phyloP scores from a whole-genome alignment of 2,888 invertebrate species.

The Thyatira batis region DNA sequence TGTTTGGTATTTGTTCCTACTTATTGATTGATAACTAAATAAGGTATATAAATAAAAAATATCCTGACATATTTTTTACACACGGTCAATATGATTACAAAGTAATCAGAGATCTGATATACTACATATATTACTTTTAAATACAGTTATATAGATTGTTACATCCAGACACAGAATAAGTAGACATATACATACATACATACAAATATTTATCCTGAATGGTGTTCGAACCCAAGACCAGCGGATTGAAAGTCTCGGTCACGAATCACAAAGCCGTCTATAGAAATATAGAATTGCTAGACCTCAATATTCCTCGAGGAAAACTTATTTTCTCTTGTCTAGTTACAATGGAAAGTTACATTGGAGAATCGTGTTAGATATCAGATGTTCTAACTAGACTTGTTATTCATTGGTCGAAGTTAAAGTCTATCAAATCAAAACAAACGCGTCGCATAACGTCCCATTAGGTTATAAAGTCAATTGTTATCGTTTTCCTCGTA shows the following conservation, averaged over 20 bases:
- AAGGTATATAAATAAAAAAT: background rate
- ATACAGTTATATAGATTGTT: too few species aligned
- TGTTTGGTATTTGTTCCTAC: background rate
- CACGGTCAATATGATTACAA: too few species aligned
- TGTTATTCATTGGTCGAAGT: too few species aligned
- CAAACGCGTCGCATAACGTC: slow-evolving; percentile 17
- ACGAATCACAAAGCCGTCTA: too few species aligned
- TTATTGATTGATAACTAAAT: background rate
- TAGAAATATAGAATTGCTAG: too few species aligned
- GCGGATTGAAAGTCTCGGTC: too few species aligned
- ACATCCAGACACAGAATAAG: too few species aligned
- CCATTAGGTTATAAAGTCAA: slow-evolving; percentile 6
- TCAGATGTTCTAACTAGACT: background rate
- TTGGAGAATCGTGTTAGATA: background rate
- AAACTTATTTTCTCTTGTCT: background rate
- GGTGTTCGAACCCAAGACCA: too few species aligned
- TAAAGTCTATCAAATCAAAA: slow-evolving; percentile 14
- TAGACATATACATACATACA: too few species aligned
- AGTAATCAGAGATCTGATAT: too few species aligned
- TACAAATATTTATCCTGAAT: too few species aligned
- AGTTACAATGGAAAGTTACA: background rate
- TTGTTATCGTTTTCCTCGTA: slow-evolving; percentile 29
- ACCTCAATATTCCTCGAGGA: background rate
- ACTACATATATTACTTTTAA: too few species aligned
- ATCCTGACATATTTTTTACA: background rate